Evolutionary conservation across 2,888 invertebrate species (phyloP), one percentile per base, ranked within the genome.

Genomic region (Aleiodes leptofemur): DNA sequence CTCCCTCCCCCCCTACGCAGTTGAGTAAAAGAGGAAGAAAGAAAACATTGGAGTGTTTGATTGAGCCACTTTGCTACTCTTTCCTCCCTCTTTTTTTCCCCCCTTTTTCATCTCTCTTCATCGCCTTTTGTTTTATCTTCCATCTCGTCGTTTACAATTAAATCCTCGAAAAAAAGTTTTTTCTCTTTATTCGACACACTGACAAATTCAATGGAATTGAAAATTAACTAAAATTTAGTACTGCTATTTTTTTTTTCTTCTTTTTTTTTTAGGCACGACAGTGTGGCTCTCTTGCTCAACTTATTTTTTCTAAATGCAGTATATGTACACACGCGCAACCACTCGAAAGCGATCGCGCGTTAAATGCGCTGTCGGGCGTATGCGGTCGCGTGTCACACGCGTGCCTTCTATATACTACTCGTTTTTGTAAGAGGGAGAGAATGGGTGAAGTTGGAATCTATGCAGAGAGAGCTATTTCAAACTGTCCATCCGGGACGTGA

Each of bases 311-410:
- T 56, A 53, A 68, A 68, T 74, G 69, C 71, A 69, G 73, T 74
- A 77, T 43, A 43, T 77, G 75, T 72, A 79, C 78, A 79, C 84
- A 83, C 88, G 86, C 87, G 88, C 87, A 87, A 86, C 81, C 87
- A 87, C 86, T 83, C 83, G 84, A 84, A 86, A 84, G 80, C 83
- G 83, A 85, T 82, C 86, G 86, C 87, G 85, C 87, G 88, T 88
- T 89, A 88, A 89, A 89, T 87, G 89, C 87, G 88, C 88, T 79
- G 80, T 80, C 80, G 81, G 82, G 81, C 82, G 80, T 80, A 82
- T 81, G 80, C 76, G 81, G 84, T 83, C 82, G 83, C 84, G 83
- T 83, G 79, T 79, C 82, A 78, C 78, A 77, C 83, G 82, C 82
- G 83, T 82, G 83, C 80, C 80, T 66, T 73, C 50, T 57, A 4